Conservation (phyloP, 2,113 vertebrate genomes). For the Phalacrocorax brasilianus region DNA sequence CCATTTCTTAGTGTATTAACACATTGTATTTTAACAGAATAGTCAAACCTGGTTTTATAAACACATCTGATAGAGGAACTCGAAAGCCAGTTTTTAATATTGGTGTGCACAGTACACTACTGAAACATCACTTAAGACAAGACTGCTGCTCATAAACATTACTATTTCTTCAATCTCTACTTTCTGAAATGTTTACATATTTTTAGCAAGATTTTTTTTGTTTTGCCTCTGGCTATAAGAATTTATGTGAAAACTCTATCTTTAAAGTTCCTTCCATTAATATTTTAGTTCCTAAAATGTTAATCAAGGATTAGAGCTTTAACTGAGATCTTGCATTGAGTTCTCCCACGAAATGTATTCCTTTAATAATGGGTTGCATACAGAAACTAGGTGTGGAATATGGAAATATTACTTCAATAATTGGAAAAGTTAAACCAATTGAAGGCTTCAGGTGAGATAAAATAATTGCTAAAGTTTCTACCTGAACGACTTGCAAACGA, state of each 20-base stretch:
- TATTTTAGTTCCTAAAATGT: neutral
- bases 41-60: neutral
- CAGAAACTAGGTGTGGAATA: neutral
- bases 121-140: neutral
- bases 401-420: neutral
- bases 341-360: neutral
- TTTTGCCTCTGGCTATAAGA: neutral
- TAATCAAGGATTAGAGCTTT: neutral
- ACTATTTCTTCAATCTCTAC: neutral
- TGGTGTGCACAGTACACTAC: neutral
- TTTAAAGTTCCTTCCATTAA: neutral
- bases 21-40: neutral
- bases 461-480: neutral
- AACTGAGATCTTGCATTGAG: neutral
- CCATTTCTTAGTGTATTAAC: neutral
- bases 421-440: neutral
- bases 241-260: neutral
- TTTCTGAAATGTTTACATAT: neutral
- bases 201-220: neutral
- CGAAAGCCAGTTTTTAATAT: neutral
- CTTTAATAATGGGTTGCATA: neutral
- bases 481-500: neutral
- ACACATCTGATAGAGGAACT: neutral
- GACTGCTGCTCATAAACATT: neutral
- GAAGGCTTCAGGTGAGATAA: neutral